phyloP scores from a whole-genome alignment of 1,140 invertebrate species.

The Zaprionus inermis region DNA sequence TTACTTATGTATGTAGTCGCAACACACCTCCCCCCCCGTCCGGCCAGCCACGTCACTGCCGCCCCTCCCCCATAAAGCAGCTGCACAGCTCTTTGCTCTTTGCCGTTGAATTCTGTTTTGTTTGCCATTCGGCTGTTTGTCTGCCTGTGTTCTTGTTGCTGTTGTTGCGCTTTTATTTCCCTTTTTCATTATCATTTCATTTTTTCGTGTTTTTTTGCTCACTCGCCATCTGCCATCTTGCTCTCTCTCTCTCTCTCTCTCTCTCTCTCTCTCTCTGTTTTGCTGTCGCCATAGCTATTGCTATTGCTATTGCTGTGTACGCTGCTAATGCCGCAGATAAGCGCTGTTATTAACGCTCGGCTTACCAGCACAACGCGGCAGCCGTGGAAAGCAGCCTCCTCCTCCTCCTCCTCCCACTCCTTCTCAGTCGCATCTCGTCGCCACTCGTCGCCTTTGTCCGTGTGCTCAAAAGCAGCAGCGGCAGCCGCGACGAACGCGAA shows the following conservation, averaged over 20 bases:
- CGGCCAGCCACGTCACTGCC: not conserved
- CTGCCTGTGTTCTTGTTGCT: conserved; percentile 60
- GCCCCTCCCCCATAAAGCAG: not conserved
- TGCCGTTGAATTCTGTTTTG: conserved; percentile 38
- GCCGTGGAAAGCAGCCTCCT: conserved; percentile 50
- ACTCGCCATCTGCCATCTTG: not conserved
- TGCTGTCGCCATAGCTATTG: conserved; percentile 23
- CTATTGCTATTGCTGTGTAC: conserved; percentile 58
- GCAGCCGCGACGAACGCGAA: conserved; percentile 53
- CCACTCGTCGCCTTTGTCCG: conserved; percentile 45
- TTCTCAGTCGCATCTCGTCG: not conserved
- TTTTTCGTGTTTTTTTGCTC: not conserved
- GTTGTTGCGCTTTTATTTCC: conserved; percentile 80
- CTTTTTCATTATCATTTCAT: conserved; percentile 80
- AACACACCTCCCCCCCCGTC: conserved; percentile 1
- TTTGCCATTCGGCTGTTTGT: conserved; percentile 61
- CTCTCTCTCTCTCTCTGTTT: conserved; percentile 4
- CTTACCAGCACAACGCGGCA: conserved; percentile 69
- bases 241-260: conserved; percentile 5
- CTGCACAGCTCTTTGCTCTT: conserved; percentile 30
- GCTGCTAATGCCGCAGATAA: conserved; percentile 82
- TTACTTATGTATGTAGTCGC: conserved; percentile 56
- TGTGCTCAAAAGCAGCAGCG: conserved; percentile 31
- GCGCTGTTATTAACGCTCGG: conserved; percentile 83
- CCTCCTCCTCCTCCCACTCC: not conserved